These are phyloP conservation scores for Isurus oxyrinchus DNA, from an alignment of 2,113 vertebrate species.

Conservation along the genomic window DNA sequence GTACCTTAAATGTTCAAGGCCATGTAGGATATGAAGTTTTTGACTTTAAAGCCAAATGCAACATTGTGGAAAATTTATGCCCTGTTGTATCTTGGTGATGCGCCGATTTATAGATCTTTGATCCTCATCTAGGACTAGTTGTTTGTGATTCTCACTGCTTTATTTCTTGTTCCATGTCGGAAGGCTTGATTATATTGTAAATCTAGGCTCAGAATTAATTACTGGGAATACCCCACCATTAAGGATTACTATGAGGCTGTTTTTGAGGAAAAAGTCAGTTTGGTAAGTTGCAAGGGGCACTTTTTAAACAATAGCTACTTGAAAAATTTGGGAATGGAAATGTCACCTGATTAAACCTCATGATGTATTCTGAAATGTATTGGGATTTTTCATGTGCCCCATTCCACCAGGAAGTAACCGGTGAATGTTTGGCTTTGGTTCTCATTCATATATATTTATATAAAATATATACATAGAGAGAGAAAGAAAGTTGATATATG, in stretches of 20 bases:
- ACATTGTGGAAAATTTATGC: neutral
- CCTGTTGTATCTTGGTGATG: neutral
- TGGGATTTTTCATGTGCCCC: neutral
- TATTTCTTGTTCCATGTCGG: neutral
- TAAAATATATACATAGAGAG: neutral
- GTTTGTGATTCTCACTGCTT: neutral
- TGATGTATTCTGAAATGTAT: neutral
- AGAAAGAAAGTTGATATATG: too few species aligned
- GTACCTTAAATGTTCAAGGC: neutral
- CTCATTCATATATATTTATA: neutral
- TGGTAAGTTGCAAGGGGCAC: neutral
- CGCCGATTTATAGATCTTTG: neutral
- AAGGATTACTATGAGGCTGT: neutral
- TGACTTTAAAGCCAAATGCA: neutral
- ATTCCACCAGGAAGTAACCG: neutral
- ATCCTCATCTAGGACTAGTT: neutral
- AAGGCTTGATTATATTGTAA: neutral
- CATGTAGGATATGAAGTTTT: neutral
- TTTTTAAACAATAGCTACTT: neutral
- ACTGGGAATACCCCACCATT: neutral
- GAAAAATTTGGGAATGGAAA: neutral
- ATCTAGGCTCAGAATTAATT: neutral
- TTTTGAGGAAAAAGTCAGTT: neutral
- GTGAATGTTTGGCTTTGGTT: neutral
- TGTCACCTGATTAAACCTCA: neutral